Evolutionary conservation across 2,888 invertebrate species (phyloP).

Genomic region (Nomada flava): DNA sequence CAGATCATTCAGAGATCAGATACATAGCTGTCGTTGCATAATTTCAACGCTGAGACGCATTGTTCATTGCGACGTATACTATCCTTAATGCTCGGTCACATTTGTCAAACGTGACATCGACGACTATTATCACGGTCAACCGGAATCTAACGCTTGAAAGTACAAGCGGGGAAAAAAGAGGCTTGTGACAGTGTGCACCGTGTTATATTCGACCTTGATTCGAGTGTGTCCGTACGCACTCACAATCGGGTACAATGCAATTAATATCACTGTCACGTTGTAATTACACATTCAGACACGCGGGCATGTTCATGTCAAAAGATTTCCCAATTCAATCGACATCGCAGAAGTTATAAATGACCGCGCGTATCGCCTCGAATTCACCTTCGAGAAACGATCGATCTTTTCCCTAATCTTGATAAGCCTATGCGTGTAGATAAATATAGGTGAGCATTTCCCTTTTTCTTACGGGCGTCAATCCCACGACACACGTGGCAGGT

Average conservation of each 20-base stretch:
- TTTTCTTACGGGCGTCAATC: conserved; percentile 36
- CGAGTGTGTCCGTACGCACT: conserved; percentile 5
- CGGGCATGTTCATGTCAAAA: conserved; percentile 41
- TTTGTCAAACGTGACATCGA: conserved; percentile 62
- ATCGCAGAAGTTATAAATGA: conserved; percentile 53
- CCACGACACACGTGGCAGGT: conserved; percentile 23
- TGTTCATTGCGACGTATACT: conserved; percentile 38
- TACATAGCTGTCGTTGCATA: conserved; percentile 45
- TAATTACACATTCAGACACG: conserved; percentile 61
- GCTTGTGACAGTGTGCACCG: conserved; percentile 14
- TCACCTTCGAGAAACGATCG: conserved; percentile 35
- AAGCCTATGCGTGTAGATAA: conserved; percentile 32
- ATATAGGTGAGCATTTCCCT: conserved; percentile 27
- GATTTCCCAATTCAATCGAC: conserved; percentile 60
- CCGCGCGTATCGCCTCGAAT: conserved; percentile 34
- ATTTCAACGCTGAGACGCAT: conserved; percentile 24
- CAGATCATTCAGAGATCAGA: conserved; percentile 38
- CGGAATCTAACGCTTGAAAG: conserved; percentile 13
- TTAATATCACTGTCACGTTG: conserved; percentile 66
- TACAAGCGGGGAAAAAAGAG: conserved; percentile 18
- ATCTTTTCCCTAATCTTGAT: conserved; percentile 49
- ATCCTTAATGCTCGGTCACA: conserved; percentile 43
- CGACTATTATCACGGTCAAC: conserved; percentile 37
- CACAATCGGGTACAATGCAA: conserved; percentile 27
- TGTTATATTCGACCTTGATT: conserved; percentile 37